Percentiles rank a stretch among this genome's conserved stretches.
phyloP scores from a whole-genome alignment of 2,113 vertebrate genomes.

The Cinclus cinclus region DNA sequence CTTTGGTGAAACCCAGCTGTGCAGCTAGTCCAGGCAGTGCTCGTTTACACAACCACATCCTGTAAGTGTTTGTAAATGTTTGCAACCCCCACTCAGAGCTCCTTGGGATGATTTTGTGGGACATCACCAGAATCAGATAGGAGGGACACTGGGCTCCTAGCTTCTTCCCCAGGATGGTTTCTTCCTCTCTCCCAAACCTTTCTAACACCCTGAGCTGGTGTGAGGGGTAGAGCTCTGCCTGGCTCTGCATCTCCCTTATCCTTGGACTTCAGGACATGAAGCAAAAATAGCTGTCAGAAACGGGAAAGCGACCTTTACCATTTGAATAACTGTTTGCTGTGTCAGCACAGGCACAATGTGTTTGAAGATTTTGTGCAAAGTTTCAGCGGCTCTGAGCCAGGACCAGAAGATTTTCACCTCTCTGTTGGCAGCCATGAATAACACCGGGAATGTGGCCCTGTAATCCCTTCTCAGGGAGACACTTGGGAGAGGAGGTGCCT shows the following conservation, averaged over 20 bases:
- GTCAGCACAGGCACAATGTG: not conserved
- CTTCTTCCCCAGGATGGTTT: not conserved
- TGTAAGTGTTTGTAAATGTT: not conserved
- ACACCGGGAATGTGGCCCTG: not conserved
- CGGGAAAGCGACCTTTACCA: constrained; percentile 46
- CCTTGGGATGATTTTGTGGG: not conserved
- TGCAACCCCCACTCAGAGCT: not conserved
- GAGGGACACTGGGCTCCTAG: not conserved
- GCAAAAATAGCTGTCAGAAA: constrained; percentile 44
- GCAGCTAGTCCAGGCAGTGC: not conserved
- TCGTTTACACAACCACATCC: fast-evolving
- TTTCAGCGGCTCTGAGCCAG: not conserved
- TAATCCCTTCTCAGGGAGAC: not conserved
- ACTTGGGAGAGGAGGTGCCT: not conserved
- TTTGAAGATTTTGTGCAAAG: not conserved
- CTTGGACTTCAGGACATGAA: constrained; percentile 49
- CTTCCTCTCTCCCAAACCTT: not conserved
- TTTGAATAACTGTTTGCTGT: constrained; percentile 30
- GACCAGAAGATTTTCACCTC: not conserved
- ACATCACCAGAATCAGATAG: not conserved
- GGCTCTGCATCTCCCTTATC: not conserved
- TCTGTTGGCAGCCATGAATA: not conserved
- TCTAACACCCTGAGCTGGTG: not conserved
- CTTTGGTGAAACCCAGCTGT: not conserved
- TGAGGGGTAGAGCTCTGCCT: not conserved